These are phyloP conservation scores for Mesoligia furuncula DNA, from an alignment of 2,888 invertebrate species.

Conservation along the genomic window DNA sequence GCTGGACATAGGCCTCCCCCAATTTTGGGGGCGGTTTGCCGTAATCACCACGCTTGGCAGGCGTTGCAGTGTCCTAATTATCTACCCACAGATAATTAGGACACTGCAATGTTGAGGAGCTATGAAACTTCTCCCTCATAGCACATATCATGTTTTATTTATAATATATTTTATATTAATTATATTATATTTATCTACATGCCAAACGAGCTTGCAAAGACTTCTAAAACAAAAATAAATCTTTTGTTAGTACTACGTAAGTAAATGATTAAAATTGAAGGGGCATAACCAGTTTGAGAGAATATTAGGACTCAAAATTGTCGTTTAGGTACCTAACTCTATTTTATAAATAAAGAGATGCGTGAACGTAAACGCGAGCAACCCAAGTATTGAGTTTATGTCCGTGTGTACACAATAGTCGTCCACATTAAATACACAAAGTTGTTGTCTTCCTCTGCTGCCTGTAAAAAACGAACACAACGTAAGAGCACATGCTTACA, in stretches of 20 bases:
- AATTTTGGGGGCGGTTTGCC: too few species aligned
- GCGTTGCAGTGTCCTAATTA: too few species aligned
- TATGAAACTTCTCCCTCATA: neutral
- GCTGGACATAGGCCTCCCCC: too few species aligned
- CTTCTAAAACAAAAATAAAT: neutral
- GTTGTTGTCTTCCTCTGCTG: neutral
- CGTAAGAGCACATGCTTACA: neutral
- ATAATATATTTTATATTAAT: neutral
- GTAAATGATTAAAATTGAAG: neutral
- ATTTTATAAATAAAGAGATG: neutral
- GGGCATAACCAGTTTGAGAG: neutral
- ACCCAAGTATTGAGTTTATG: neutral
- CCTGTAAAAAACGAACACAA: neutral
- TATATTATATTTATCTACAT: neutral
- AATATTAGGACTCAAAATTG: neutral
- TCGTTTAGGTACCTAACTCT: neutral
- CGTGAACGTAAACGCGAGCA: neutral
- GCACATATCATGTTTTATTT: neutral
- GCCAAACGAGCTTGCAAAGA: neutral
- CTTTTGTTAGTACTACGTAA: neutral
- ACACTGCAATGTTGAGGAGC: neutral
- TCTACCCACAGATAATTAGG: neutral
- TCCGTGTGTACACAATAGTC: neutral
- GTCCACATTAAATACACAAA: neutral
- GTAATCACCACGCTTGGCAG: too few species aligned